A percentile compares a stretch with the other conserved stretches of the same genome.
Evolutionary conservation across 35 echinoderm and acorn worm species (phyloP).

Genomic region (Hemicentrotus pulcherrimus): DNA sequence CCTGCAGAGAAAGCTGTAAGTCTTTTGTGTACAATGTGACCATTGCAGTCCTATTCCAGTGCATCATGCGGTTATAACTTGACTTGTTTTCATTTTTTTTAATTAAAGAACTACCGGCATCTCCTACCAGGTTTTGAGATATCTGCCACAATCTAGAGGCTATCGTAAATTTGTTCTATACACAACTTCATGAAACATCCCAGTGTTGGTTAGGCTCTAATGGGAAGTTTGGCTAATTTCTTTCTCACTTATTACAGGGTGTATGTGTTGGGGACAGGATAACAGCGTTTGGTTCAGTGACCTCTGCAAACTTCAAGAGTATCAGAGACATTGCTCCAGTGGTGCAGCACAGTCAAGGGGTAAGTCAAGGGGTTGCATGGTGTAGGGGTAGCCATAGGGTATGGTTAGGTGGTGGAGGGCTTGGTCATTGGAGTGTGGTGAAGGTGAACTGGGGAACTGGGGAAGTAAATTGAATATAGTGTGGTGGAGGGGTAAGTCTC

Average conservation of each 20-base stretch:
- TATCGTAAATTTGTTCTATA: no score
- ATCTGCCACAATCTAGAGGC: no score
- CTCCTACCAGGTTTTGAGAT: no score
- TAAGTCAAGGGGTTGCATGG: neutral
- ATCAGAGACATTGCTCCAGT: slow-evolving; percentile 69
- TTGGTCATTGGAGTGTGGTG: neutral
- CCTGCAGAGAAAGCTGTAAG: slow-evolving; percentile 83
- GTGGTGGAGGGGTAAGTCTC: neutral
- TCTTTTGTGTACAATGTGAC: neutral
- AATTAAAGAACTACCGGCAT: no score
- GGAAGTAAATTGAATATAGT: no score
- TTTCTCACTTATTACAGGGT: slow-evolving; percentile 52
- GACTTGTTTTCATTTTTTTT: no score
- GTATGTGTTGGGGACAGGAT: slow-evolving; percentile 72
- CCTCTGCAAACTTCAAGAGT: slow-evolving; percentile 66
- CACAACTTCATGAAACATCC: no score
- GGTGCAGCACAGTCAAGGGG: slow-evolving; percentile 63
- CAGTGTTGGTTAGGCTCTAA: neutral
- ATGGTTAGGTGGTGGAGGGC: neutral
- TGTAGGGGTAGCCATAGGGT: neutral
- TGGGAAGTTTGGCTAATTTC: neutral
- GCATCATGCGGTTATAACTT: no score
- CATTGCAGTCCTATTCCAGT: no score
- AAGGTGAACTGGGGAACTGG: neutral
- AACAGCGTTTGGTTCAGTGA: slow-evolving; percentile 81